These are phyloP conservation scores for Hoplodrina blanda DNA, from an alignment of 2,888 invertebrate species.

Conservation along the genomic window DNA sequence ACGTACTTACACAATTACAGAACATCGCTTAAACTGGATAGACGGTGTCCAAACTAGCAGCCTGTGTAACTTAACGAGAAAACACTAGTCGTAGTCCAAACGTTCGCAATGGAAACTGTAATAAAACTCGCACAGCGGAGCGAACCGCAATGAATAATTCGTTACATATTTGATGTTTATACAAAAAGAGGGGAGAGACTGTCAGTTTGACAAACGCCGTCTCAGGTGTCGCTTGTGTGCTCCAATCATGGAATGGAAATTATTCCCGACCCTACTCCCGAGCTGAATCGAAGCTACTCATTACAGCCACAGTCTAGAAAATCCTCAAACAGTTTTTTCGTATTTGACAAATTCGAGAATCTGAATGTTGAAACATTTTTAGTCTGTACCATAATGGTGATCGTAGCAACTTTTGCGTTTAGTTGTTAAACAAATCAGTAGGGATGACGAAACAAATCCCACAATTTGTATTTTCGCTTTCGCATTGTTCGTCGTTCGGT, in stretches of 20 bases:
- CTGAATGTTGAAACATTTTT: conserved; percentile 44
- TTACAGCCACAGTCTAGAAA: conserved; percentile 60
- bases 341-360: conserved; percentile 23
- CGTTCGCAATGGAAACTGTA: conserved; percentile 61
- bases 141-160: conserved; percentile 72
- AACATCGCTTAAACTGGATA: conserved; percentile 26
- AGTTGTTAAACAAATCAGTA: conserved; percentile 70
- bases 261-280: conserved; percentile 63
- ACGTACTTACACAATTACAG: conserved; percentile 16
- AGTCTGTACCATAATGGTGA: conserved; percentile 55
- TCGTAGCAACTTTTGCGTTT: conserved; percentile 44
- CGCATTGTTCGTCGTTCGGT: conserved; percentile 57
- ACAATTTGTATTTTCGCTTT: conserved; percentile 66
- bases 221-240: conserved; percentile 73
- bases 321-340: conserved; percentile 28
- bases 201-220: conserved; percentile 74
- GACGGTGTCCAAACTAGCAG: conserved; percentile 38
- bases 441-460: conserved; percentile 71
- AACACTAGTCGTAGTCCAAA: conserved; percentile 48
- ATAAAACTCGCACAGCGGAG: conserved; percentile 69
- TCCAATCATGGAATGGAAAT: conserved; percentile 76
- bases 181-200: conserved; percentile 69
- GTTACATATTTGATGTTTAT: conserved; percentile 75
- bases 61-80: conserved; percentile 51
- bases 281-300: conserved; percentile 66